Conservation (phyloP, 2,113 vertebrate genomes). For the Larimichthys polyactis region DNA sequence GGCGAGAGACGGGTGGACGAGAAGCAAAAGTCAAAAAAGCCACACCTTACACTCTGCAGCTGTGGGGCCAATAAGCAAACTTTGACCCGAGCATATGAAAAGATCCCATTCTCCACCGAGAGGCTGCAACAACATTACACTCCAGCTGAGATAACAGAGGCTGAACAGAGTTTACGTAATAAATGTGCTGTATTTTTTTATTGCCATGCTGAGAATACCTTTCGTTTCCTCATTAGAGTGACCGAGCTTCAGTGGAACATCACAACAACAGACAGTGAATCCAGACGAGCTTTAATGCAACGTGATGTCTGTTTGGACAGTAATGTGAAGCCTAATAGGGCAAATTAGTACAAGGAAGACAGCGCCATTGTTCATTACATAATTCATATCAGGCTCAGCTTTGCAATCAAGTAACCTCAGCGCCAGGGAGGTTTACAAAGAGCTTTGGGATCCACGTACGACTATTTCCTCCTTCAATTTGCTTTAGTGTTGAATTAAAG, state of each 20-base stretch:
- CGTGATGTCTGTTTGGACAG: not conserved
- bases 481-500: not conserved
- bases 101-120: not conserved
- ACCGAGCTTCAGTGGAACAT: not conserved
- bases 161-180: not conserved
- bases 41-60: constrained; percentile 55
- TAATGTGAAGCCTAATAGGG: constrained; percentile 7
- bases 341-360: not conserved
- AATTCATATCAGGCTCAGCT: constrained; percentile 31
- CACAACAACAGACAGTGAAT: constrained; percentile 21
- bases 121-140: not conserved
- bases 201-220: not conserved
- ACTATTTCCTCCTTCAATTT: not conserved
- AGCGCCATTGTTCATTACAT: constrained; percentile 36
- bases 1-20: constrained; percentile 18
- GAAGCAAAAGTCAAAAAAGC: constrained; percentile 42
- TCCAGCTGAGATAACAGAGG: not conserved
- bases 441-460: not conserved
- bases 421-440: constrained; percentile 6
- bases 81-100: constrained; percentile 59
- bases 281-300: not conserved
- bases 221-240: constrained; percentile 2
- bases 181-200: not conserved
- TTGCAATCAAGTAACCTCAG: constrained; percentile 20
- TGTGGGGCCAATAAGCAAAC: constrained; percentile 60